These are phyloP conservation scores for Polylopha cassiicola DNA, from an alignment of 2,888 invertebrate species.

Conservation along the genomic window DNA sequence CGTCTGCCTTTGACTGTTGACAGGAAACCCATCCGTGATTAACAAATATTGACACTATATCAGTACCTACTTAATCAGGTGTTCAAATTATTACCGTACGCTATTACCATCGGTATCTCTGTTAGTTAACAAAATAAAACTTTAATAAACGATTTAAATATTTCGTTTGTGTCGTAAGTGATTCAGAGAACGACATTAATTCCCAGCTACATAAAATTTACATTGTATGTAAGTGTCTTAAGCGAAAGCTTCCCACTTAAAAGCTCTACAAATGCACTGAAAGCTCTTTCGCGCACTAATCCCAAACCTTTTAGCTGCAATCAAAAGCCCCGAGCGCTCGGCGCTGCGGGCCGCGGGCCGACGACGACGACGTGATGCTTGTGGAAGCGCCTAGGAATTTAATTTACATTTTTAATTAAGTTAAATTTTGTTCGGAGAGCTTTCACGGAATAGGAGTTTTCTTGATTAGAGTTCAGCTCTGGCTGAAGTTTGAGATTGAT, in stretches of 20 bases:
- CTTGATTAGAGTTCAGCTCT: conserved; percentile 77
- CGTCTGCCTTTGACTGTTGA: conserved; percentile 47
- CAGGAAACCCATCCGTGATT: conserved; percentile 11
- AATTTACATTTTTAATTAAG: conserved; percentile 78
- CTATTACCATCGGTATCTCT: too few species aligned
- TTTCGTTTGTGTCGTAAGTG: conserved; percentile 30
- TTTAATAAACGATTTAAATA: too few species aligned
- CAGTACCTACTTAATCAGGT: conserved; percentile 11
- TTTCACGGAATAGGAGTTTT: conserved; percentile 77
- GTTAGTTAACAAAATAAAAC: too few species aligned
- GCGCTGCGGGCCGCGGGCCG: conserved; percentile 37
- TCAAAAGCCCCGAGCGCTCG: conserved; percentile 73
- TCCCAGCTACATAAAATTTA: conserved; percentile 69
- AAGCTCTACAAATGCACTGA: conserved; percentile 78
- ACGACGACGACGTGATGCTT: conserved; percentile 65
- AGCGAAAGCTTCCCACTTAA: conserved; percentile 78
- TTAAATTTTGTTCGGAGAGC: conserved; percentile 77
- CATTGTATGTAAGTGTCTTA: conserved; percentile 77
- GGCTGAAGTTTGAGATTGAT: conserved; percentile 76
- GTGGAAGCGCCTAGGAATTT: conserved; percentile 77
- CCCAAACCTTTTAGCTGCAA: conserved; percentile 79
- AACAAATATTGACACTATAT: conserved; percentile 16
- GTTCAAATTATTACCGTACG: conserved; percentile 5
- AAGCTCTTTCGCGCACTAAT: conserved; percentile 78
- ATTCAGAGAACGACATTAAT: conserved; percentile 30